phyloP scores from a whole-genome alignment of 1,140 invertebrate genomes.

The Pantala flavescens region DNA sequence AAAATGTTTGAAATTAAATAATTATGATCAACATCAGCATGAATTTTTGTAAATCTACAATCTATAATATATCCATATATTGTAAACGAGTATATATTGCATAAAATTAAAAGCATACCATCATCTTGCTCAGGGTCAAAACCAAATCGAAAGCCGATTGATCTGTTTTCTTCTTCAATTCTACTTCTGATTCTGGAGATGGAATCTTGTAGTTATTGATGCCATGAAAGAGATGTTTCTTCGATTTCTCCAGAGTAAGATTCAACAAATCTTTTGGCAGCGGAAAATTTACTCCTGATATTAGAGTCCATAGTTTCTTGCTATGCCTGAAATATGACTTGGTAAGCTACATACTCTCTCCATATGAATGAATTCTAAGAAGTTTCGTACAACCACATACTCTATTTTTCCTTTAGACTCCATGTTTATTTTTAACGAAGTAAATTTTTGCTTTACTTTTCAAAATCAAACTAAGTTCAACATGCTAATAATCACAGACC shows the following conservation, averaged over 20 bases:
- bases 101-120: slow-evolving; percentile 13
- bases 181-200: slow-evolving; percentile 2
- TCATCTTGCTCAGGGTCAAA: slow-evolving; percentile 13
- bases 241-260: slow-evolving; percentile 12
- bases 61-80: too few relatives aligned
- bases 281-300: slow-evolving; percentile 17
- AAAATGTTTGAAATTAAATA: too few relatives aligned
- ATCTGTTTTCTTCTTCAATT: slow-evolving; percentile 16
- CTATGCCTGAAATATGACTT: slow-evolving; percentile 16
- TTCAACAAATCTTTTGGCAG: slow-evolving; percentile 14
- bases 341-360: not conserved
- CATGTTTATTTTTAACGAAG: not conserved
- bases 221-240: slow-evolving; percentile 14
- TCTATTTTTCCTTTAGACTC: not conserved
- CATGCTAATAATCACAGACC: too few relatives aligned
- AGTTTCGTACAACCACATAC: not conserved
- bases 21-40: too few relatives aligned
- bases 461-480: too few relatives aligned
- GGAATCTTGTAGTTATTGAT: slow-evolving; percentile 15
- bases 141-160: slow-evolving; percentile 14
- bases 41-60: too few relatives aligned
- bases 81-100: too few relatives aligned
- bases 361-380: not conserved
- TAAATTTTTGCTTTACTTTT: too few relatives aligned
- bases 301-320: slow-evolving; percentile 19